A percentile compares a stretch with the other conserved stretches of the same genome.
These are phyloP conservation scores for Ascaphus truei DNA, from an alignment of 2,113 vertebrate genomes.

Conservation along the genomic window DNA sequence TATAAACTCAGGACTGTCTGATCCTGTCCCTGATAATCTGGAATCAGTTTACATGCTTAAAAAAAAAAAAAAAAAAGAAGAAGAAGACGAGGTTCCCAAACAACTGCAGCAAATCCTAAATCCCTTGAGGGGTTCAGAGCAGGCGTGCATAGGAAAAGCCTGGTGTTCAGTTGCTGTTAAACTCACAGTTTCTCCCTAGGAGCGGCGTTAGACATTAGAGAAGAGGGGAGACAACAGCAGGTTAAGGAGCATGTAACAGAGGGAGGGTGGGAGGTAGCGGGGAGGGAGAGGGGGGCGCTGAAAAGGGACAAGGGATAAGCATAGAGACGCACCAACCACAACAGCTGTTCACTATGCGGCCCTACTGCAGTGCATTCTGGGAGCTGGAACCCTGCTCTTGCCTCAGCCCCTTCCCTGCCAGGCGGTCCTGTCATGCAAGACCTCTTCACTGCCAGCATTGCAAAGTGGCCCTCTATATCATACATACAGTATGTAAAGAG, in stretches of 20 bases:
- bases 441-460: no score
- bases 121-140: constrained; percentile 31
- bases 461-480: no score
- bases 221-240: constrained; percentile 79
- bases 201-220: constrained; percentile 67
- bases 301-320: not conserved
- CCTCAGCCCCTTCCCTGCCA: not conserved
- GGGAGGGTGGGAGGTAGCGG: not conserved
- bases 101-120: constrained; percentile 69
- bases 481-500: no score
- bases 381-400: not conserved
- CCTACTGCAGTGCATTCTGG: no score
- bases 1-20: not conserved
- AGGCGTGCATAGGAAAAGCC: constrained; percentile 38
- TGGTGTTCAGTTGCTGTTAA: constrained; percentile 30
- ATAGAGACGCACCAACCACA: not conserved
- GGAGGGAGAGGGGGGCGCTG: not conserved
- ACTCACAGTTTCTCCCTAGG: constrained; percentile 94
- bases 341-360: not conserved
- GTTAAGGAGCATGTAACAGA: constrained; percentile 67
- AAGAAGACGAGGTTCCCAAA: constrained; percentile 16
- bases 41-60: not conserved
- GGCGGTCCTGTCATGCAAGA: not conserved
- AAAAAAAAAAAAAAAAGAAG: not conserved
- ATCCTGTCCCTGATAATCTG: not conserved